phyloP scores from a whole-genome alignment of 1,140 invertebrate genomes.

The Drosophila sulfurigaster region DNA sequence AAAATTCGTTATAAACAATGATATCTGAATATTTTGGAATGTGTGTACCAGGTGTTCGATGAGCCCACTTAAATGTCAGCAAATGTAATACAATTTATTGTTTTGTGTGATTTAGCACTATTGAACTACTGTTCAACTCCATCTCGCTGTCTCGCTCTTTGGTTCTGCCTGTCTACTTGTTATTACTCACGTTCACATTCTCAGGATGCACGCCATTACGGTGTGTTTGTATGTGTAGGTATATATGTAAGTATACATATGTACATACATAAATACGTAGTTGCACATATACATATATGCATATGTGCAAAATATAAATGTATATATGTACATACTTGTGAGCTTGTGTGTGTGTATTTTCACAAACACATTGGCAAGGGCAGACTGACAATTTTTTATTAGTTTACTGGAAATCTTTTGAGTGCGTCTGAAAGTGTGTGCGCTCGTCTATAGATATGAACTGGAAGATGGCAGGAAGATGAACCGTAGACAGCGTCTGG shows the following conservation, averaged over 20 bases:
- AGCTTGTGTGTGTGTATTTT: background rate
- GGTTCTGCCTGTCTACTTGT: conserved; percentile 56
- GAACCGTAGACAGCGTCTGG: background rate
- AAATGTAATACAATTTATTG: background rate
- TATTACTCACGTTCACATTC: conserved; percentile 65
- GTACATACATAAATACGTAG: background rate
- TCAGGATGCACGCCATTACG: conserved; percentile 41
- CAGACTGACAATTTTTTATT: conserved; percentile 58
- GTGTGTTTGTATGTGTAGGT: background rate
- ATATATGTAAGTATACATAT: background rate
- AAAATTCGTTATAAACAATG: too few species aligned
- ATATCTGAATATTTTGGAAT: too few species aligned
- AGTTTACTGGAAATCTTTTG: conserved; percentile 45
- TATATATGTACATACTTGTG: background rate
- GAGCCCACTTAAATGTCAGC: background rate
- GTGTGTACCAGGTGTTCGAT: too few species aligned
- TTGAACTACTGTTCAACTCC: background rate
- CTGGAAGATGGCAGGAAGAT: too few species aligned
- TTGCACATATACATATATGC: background rate
- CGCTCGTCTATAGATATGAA: background rate
- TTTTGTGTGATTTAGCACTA: background rate
- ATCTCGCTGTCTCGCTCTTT: conserved; percentile 11
- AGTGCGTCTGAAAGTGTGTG: conserved; percentile 4
- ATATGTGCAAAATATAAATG: background rate
- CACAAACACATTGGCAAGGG: too few species aligned